Evolutionary conservation across 2,797 vertebrate species (phyloP).

Genomic region (Nannoperca obscura): DNA sequence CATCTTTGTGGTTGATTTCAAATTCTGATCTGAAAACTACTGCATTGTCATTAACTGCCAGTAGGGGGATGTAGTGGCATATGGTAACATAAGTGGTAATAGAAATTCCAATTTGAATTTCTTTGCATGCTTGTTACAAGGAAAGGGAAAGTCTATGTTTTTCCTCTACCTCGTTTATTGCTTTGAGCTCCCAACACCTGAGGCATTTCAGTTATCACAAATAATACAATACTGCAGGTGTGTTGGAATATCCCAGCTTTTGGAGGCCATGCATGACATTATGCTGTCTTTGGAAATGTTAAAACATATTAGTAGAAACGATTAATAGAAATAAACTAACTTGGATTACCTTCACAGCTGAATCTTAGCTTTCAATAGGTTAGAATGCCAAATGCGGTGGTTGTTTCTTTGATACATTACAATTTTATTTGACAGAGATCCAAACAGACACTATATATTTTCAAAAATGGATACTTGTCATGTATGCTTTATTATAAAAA

Average conservation of each 20-base stretch:
- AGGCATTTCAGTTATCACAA: neutral
- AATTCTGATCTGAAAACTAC: neutral
- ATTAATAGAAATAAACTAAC: neutral
- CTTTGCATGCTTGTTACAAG: neutral
- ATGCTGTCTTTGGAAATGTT: neutral
- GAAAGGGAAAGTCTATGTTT: neutral
- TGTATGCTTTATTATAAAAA: neutral
- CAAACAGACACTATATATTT: neutral
- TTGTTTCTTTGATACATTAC: neutral
- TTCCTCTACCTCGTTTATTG: neutral
- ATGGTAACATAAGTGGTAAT: neutral
- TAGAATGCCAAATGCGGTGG: neutral
- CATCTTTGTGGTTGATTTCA: neutral
- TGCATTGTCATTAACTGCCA: conserved; percentile 34
- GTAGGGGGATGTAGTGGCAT: conserved; percentile 27
- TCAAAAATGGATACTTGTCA: neutral
- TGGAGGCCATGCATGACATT: neutral
- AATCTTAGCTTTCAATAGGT: neutral
- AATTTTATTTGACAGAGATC: neutral
- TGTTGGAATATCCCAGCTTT: neutral
- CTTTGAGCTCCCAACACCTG: neutral
- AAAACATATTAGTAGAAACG: neutral
- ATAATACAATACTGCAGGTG: neutral
- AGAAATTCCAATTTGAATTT: neutral
- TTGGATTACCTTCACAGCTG: neutral